These are phyloP conservation scores for Conomelus anceps DNA, from an alignment of 2,888 invertebrate species.

Conservation along the genomic window DNA sequence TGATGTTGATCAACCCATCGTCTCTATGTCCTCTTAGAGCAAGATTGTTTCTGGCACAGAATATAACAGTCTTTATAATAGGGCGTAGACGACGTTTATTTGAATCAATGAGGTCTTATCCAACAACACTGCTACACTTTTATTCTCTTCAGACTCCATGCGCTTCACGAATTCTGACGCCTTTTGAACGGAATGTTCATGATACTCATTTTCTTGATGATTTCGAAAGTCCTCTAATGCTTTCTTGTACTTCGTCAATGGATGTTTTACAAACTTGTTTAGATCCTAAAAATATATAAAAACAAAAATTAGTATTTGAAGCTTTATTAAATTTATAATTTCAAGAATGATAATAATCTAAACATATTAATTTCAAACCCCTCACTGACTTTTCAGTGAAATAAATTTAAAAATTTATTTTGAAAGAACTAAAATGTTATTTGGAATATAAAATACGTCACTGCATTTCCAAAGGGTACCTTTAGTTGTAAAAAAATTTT, in stretches of 20 bases:
- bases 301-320: not conserved
- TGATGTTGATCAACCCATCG: constrained; percentile 15
- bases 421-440: too few species aligned
- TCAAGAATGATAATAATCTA: too few species aligned
- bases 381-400: too few species aligned
- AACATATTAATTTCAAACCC: too few species aligned
- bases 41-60: constrained; percentile 19
- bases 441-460: too few species aligned
- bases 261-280: constrained; percentile 11
- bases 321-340: too few species aligned
- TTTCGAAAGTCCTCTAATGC: constrained; percentile 14
- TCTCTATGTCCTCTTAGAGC: constrained; percentile 16
- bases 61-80: constrained; percentile 5
- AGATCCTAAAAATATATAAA: constrained; percentile 11
- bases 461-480: too few species aligned
- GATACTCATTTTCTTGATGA: constrained; percentile 15
- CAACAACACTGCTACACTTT: constrained; percentile 11
- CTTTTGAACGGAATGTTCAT: constrained; percentile 17
- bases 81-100: constrained; percentile 13
- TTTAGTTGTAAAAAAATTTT: too few species aligned
- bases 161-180: constrained; percentile 17
- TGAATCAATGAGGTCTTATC: constrained; percentile 8
- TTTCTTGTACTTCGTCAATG: constrained; percentile 17
- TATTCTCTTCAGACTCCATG: constrained; percentile 7
- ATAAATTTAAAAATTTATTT: too few species aligned